Conservation (phyloP, 2,113 vertebrate species). For the Ardeotis arabs region DNA sequence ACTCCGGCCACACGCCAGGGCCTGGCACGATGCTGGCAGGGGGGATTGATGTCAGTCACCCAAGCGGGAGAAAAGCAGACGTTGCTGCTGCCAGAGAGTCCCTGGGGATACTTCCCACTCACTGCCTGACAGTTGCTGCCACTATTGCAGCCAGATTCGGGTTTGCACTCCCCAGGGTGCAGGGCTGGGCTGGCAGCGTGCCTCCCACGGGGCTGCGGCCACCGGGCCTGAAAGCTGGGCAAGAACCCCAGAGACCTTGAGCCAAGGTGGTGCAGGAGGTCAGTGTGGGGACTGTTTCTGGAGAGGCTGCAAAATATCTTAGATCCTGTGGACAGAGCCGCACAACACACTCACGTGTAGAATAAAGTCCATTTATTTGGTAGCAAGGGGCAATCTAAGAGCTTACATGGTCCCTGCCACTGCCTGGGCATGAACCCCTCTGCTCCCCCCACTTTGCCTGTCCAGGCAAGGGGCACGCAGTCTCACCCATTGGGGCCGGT, state of each 20-base stretch:
- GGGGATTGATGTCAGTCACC: accelerated
- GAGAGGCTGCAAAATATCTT: background rate
- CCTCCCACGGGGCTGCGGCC: accelerated
- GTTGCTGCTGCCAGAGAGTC: background rate
- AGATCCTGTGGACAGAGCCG: background rate
- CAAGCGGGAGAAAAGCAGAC: accelerated
- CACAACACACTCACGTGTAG: accelerated
- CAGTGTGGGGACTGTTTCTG: background rate
- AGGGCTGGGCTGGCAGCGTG: background rate
- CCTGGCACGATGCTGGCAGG: accelerated
- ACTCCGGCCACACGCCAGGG: background rate
- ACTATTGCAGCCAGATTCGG: accelerated
- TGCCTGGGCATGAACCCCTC: background rate
- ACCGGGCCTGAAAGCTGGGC: accelerated
- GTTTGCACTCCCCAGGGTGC: accelerated
- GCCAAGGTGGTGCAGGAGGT: background rate
- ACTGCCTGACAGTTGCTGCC: accelerated
- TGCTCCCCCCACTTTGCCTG: background rate
- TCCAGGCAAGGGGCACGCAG: background rate
- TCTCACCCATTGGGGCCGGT: accelerated
- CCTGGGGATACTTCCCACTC: background rate
- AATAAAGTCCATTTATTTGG: slow-evolving; percentile 53
- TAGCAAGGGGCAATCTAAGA: background rate
- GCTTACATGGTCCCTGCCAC: background rate
- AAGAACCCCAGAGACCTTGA: background rate